These are phyloP conservation scores for Parus major DNA, from an alignment of 2,113 vertebrate genomes.

Conservation along the genomic window DNA sequence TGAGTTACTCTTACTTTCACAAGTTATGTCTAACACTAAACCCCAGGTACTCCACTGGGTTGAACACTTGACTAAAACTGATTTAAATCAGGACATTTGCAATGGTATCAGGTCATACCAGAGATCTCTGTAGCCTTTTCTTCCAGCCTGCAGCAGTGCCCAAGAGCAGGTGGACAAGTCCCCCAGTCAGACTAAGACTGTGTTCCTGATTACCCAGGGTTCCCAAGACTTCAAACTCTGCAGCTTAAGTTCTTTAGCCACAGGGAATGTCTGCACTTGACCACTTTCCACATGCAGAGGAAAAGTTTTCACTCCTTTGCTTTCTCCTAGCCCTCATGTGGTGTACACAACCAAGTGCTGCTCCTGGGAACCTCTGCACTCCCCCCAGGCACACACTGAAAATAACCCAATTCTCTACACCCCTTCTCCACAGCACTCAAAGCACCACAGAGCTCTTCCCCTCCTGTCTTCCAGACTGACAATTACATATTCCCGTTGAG, in stretches of 20 bases:
- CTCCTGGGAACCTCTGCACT: background rate
- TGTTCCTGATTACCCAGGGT: background rate
- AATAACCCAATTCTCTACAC: background rate
- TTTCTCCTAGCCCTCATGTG: fast-evolving
- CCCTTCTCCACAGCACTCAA: background rate
- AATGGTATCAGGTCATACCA: background rate
- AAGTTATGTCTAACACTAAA: background rate
- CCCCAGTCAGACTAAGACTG: fast-evolving
- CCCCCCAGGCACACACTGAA: background rate
- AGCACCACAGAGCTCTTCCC: background rate
- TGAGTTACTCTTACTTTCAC: background rate
- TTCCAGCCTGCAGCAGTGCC: background rate
- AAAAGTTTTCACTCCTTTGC: background rate
- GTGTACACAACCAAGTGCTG: background rate
- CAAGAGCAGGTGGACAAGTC: background rate
- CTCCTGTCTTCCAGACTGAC: background rate
- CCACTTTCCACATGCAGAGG: fast-evolving
- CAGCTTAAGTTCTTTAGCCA: background rate
- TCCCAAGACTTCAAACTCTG: background rate
- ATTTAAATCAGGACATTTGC: background rate
- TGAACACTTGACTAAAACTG: background rate
- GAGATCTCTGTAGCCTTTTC: background rate
- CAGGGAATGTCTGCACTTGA: background rate
- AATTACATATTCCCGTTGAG: background rate
- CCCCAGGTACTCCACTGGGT: background rate